Percentiles rank a stretch among this genome's conserved stretches.
phyloP scores from a whole-genome alignment of 1,140 invertebrate species.

The Drosophila tani region DNA sequence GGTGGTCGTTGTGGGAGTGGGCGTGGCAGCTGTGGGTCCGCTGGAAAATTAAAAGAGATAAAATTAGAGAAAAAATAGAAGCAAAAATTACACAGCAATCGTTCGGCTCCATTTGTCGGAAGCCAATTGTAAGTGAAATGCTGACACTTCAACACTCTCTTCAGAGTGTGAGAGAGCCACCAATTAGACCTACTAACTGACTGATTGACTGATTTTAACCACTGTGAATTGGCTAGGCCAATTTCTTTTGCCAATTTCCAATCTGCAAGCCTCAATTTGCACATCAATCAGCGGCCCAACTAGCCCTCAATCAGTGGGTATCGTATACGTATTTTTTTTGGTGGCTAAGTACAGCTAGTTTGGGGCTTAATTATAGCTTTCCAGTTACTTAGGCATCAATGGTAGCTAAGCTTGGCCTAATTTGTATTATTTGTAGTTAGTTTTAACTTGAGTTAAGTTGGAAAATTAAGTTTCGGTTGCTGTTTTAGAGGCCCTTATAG shows the following conservation, averaged over 20 bases:
- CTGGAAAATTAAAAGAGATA: conserved; percentile 17
- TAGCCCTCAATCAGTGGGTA: conserved; percentile 14
- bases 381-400: not conserved
- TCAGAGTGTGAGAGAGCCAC: not conserved
- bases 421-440: not conserved
- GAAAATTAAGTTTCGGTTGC: too few relatives aligned
- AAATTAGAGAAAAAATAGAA: not conserved
- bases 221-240: not conserved
- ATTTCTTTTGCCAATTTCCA: conserved; percentile 48
- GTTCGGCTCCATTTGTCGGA: conserved; percentile 67
- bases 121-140: conserved; percentile 67
- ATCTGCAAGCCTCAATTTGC: conserved; percentile 16
- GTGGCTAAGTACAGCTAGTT: not conserved
- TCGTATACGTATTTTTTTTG: not conserved
- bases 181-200: conserved; percentile 4
- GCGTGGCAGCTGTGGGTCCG: conserved; percentile 47
- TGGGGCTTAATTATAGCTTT: not conserved
- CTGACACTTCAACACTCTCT: conserved; percentile 59
- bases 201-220: conserved; percentile 4
- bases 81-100: conserved; percentile 25
- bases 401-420: not conserved
- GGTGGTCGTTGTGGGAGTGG: conserved; percentile 28
- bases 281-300: conserved; percentile 28
- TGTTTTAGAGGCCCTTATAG: too few relatives aligned
- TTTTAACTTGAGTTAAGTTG: not conserved